Evolutionary conservation across 2,888 invertebrate species (phyloP).

Genomic region (Norana najaformis): DNA sequence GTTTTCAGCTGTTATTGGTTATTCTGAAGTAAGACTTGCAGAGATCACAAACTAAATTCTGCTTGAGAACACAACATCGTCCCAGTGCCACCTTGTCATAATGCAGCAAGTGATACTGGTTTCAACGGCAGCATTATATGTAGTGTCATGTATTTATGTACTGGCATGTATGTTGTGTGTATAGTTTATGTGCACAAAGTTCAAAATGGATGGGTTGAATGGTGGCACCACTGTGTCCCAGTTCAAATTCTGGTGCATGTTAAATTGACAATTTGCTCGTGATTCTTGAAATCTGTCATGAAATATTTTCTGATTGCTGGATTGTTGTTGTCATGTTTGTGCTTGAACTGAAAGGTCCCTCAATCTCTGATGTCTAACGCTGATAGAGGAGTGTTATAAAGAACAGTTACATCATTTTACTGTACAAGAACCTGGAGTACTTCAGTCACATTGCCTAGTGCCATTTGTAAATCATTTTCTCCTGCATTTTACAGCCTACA

Average conservation of each 20-base stretch:
- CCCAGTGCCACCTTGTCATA: background rate
- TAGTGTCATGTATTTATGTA: background rate
- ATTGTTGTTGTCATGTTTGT: too few relatives aligned
- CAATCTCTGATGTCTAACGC: background rate
- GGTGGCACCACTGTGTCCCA: background rate
- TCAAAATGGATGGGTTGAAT: background rate
- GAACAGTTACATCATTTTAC: background rate
- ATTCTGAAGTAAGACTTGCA: too few relatives aligned
- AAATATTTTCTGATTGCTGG: too few relatives aligned
- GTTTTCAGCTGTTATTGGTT: too few relatives aligned
- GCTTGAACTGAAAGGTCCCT: background rate
- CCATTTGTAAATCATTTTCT: background rate
- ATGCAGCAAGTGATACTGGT: background rate
- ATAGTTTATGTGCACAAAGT: too few relatives aligned
- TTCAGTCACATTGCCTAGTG: background rate
- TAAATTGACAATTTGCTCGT: background rate
- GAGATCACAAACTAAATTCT: too few relatives aligned
- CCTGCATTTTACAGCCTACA: background rate
- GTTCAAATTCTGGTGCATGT: background rate
- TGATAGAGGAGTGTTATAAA: background rate
- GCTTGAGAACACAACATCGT: too few relatives aligned
- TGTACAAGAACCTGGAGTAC: background rate
- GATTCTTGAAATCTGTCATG: too few relatives aligned
- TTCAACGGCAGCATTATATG: background rate
- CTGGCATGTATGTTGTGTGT: too few relatives aligned